A percentile compares a stretch with the other conserved stretches of the same genome.
These are phyloP conservation scores for Sarcophaga subvicina DNA, from an alignment of 2,888 invertebrate genomes.

Conservation along the genomic window DNA sequence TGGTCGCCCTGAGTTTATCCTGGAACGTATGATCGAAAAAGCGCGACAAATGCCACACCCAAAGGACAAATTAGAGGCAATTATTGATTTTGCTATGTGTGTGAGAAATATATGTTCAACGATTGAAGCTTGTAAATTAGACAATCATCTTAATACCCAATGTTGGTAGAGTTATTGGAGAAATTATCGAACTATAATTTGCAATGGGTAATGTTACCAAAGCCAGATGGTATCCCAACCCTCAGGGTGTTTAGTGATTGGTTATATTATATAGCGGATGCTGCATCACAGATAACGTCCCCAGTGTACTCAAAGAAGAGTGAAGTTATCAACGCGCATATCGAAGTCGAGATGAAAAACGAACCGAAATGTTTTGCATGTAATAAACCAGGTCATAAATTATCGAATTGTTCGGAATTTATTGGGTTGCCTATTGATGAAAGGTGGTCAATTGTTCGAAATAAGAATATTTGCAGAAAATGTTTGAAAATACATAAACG, in stretches of 20 bases:
- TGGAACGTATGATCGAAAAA: constrained; percentile 50
- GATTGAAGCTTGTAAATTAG: constrained; percentile 35
- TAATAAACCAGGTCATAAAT: constrained; percentile 10
- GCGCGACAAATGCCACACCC: constrained; percentile 33
- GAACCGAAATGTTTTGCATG: constrained; percentile 16
- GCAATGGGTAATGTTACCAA: constrained; percentile 49
- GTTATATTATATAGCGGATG: constrained; percentile 25
- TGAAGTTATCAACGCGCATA: too few species aligned
- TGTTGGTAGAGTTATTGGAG: constrained; percentile 46
- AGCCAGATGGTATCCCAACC: constrained; percentile 13
- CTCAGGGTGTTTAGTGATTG: constrained; percentile 29
- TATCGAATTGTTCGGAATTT: constrained; percentile 1
- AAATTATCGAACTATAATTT: constrained; percentile 45
- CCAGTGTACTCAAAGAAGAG: neutral
- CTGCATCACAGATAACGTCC: constrained; percentile 15
- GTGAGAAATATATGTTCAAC: constrained; percentile 51
- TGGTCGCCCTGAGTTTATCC: constrained; percentile 47
- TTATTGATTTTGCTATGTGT: constrained; percentile 53
- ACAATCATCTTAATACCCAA: constrained; percentile 40
- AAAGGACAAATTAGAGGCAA: constrained; percentile 43
- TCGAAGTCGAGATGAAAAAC: too few species aligned
- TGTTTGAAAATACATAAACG: constrained; percentile 42
- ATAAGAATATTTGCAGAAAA: constrained; percentile 8
- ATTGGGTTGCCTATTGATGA: neutral
- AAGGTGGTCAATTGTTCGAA: constrained; percentile 7